Evolutionary conservation across 2,113 vertebrate species (phyloP), one percentile per base, ranked within the genome.

Genomic region (Eurystomus gularis): DNA sequence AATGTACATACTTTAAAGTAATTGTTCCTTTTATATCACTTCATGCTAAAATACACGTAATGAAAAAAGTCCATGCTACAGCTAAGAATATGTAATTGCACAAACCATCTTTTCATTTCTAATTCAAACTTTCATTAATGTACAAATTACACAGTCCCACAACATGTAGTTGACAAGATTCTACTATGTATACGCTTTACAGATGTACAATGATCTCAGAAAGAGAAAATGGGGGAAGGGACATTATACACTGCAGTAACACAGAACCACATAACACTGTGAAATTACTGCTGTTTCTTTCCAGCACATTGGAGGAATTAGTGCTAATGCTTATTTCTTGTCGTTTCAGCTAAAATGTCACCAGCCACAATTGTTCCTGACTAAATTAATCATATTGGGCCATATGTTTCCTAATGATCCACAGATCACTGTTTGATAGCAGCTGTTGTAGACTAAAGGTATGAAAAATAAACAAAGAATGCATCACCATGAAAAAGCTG

Each of bases 381-480:
- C 73, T 91, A 82, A 94, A 94, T 92, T 81, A 94, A 94, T 93
- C 88, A 79, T 83, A 82, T 82, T 58, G 65, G 85, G 65, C 81
- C 73, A 79, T 85, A 91, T 84, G 77, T 76, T 97, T 95, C 78
- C 57, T 95, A 91, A 94, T 76, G 73, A 87, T 92, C 46, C 10
- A 10, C 52, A 87, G 85, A 87, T 93, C 61, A 91, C 42, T 73
- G 37, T 88, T 94, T 76, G 37, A 88, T 73, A 92, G 82, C 75
- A 95, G 69, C 81, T 95, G 57, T 60, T 87, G 61, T 39, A 94
- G 65, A 85, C 69, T 37, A 87, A 87, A 91, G 49, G 52, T 76
- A 69, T 28, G 57, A 95, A 95, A 95, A 89, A 75, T 87, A 95
- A 94, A 90, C 75, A 91, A 69, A 92, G 46, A 86, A 76, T 91